Evolutionary conservation across 1,140 invertebrate species (phyloP).

Genomic region (Triops cancriformis): DNA sequence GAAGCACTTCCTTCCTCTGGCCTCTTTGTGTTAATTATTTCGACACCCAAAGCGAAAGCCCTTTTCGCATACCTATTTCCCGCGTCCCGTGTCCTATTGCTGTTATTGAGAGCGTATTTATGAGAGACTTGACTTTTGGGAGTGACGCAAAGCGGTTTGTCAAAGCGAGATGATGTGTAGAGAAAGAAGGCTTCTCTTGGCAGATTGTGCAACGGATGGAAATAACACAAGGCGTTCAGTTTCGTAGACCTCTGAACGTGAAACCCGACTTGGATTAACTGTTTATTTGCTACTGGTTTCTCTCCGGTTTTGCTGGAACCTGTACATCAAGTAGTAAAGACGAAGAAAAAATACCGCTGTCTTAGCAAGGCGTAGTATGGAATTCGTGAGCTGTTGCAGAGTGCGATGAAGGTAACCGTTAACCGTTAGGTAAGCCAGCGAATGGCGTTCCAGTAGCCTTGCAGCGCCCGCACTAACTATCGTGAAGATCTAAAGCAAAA

Average conservation of each 20-base stretch:
- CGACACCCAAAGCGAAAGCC: background rate
- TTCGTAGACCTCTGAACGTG: too few relatives aligned
- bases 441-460: background rate
- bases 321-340: background rate
- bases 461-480: background rate
- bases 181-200: background rate
- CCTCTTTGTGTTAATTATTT: constrained; percentile 11
- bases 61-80: background rate
- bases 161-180: background rate
- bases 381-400: background rate
- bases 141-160: background rate
- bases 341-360: background rate
- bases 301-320: background rate
- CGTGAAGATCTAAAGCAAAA: too few relatives aligned
- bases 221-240: too few relatives aligned
- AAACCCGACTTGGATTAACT: background rate
- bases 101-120: background rate
- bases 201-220: background rate
- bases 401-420: background rate
- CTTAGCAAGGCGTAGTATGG: background rate
- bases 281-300: background rate
- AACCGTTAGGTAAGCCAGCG: background rate
- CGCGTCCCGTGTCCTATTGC: background rate
- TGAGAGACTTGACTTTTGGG: background rate
- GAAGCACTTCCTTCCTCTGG: constrained; percentile 9